Conservation (phyloP, 2,113 vertebrate genomes). For the Lamprologus ornatipinnis region DNA sequence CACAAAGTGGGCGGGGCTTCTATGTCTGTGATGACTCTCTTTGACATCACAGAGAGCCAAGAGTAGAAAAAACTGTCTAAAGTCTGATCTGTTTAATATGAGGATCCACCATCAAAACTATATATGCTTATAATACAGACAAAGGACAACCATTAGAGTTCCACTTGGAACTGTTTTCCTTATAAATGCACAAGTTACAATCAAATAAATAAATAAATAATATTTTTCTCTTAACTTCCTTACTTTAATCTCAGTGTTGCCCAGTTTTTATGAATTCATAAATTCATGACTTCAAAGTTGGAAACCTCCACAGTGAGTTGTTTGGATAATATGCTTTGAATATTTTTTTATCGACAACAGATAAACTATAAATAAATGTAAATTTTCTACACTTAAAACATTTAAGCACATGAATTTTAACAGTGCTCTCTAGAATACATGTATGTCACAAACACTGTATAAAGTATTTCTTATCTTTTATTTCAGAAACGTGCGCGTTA, state of each 20-base stretch:
- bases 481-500: not conserved
- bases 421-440: not conserved
- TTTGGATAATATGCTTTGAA: not conserved
- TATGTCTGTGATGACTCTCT: not conserved
- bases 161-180: not conserved
- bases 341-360: not conserved
- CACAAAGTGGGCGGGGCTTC: not conserved
- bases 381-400: not conserved
- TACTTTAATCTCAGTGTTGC: not conserved
- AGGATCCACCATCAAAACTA: not conserved
- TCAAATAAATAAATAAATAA: not conserved
- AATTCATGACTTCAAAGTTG: not conserved
- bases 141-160: not conserved
- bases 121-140: rapidly evolving
- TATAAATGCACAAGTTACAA: not conserved
- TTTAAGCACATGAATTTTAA: not conserved
- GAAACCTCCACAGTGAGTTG: not conserved
- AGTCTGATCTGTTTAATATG: not conserved
- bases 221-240: not conserved
- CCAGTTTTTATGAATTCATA: not conserved
- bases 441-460: not conserved
- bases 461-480: not conserved
- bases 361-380: not conserved
- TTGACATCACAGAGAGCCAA: not conserved
- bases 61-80: not conserved